Base-by-base conservation (phyloP, 30 jellyfish, hydroid and myxozoan genomes). In the Mastigias papua region DNA sequence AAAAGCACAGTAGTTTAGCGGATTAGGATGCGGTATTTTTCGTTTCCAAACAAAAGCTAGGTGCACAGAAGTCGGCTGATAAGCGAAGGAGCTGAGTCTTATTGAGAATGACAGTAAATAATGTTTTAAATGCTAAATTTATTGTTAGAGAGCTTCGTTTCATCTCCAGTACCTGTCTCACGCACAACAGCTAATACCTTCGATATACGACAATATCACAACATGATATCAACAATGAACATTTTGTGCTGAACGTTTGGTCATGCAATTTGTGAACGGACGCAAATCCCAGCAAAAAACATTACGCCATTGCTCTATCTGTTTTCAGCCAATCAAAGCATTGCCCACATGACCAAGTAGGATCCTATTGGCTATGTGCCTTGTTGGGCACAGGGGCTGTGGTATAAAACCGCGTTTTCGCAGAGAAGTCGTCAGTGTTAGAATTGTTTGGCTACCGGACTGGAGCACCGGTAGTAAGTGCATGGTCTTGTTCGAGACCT, bases 281-380 rank as follows among this genome's bases (percentile, higher is more conserved):
- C 86, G 92, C 70, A 69, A 82, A 66, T 67, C 92, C 71, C 51
- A 60, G 22, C 49, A 23, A 83, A 69, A 83, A n/a, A 70, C 86
- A 83, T 69, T 85, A 77, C 35, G 48, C n/a, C n/a, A n/a, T n/a
- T n/a, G n/a, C n/a, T n/a, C n/a, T n/a, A n/a, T n/a, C n/a, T n/a
- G n/a, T n/a, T n/a, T n/a, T n/a, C 5, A 51, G 61, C 87, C 87
- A 76, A 76, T 76, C 87, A 76, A 29, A 49, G 21, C 76, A 76
- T 42, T 19, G 78, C 48, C 46, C 84, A 64, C 78, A 34, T 54
- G 80, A 67, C 74, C 49, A 60, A 20, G 69, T 60, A n/a, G 29
- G 17, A 64, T 26, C 82, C 68, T 73, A 82, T 82, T 82, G 92
- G 92, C 85, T 82, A 60, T 16, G 25, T 11, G 29, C 69, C 28